These are phyloP conservation scores for Nemotelus nigrinus DNA, from an alignment of 2,888 invertebrate genomes.

Conservation along the genomic window DNA sequence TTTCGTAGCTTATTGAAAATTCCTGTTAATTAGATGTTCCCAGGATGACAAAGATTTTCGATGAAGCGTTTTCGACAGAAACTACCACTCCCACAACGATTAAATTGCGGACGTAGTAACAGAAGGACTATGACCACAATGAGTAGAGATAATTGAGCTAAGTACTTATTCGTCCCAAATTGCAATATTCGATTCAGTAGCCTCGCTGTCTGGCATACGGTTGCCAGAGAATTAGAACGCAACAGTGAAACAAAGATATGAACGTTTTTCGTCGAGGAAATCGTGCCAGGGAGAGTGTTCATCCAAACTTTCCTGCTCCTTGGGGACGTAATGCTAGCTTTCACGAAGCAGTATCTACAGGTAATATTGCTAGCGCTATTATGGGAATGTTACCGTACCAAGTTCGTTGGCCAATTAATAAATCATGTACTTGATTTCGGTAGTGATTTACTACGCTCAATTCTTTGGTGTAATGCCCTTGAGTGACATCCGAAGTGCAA, in stretches of 20 bases:
- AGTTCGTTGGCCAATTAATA: not conserved
- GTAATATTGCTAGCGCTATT: slow-evolving; percentile 23
- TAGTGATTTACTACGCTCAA: slow-evolving; percentile 67
- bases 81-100: not conserved
- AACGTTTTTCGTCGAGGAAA: slow-evolving; percentile 15
- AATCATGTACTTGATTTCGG: slow-evolving; percentile 3
- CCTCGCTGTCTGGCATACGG: not conserved
- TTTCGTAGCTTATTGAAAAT: not conserved
- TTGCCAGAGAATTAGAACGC: not conserved
- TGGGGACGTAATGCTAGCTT: slow-evolving; percentile 21
- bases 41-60: slow-evolving; percentile 4
- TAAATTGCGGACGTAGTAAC: not conserved
- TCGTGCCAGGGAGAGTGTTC: slow-evolving; percentile 10
- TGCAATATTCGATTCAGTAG: not conserved
- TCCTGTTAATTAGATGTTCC: slow-evolving; percentile 37
- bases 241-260: not conserved
- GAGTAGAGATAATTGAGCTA: slow-evolving; percentile 5
- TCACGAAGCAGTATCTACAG: slow-evolving; percentile 40
- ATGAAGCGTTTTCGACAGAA: not conserved
- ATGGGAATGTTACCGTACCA: not conserved
- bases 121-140: not conserved
- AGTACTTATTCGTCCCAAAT: slow-evolving; percentile 6
- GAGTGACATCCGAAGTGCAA: slow-evolving; percentile 62
- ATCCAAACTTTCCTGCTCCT: not conserved
- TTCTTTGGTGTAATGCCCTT: slow-evolving; percentile 69